Evolutionary conservation across 2,888 invertebrate genomes (phyloP), one percentile per base, ranked within the genome.

Genomic region (Spilosoma lubricipeda): DNA sequence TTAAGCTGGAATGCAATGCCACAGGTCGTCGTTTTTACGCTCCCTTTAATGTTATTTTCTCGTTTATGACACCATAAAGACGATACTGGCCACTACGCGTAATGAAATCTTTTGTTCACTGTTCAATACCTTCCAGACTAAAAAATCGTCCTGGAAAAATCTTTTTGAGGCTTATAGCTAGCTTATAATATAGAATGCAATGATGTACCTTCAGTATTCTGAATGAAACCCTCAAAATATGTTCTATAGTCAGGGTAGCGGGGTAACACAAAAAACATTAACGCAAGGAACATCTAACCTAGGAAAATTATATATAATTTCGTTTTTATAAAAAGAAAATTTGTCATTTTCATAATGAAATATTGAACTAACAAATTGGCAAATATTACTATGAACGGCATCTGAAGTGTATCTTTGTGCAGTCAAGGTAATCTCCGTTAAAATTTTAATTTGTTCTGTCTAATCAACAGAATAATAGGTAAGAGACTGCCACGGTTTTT

Each of bases 61-160:
- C 93, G 92, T 95, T 95, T 95, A 95, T 94, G 94, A 93, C 93
- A 94, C 95, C 90, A 95, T 95, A 95, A 95, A 95, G 93, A 89
- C 93, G 93, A 94, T 93, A 93, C 93, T 90, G 92, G 92, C 94
- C 95, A 95, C 95, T 95, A 95, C 93, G 93, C 92, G 94, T 95
- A 95, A 95, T 95, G 95, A 95, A 95, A 95, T 94, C 93, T 93
- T 92, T 90, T 91, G 93, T 93, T 94, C 94, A 91, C 90, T 91
- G 93, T 93, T 95, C 94, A 91, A 94, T 95, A 94, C 91, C 90
- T 88, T 84, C 88, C 90, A 90, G 90, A 90, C 88, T 87, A 77
- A 83, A 80, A 82, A 88, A 85, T 85, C 85, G 74, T 77, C 77
- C 42, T 59, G 23, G 8, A 13, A 45, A 1, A 36, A 68, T 63